Base-by-base conservation (phyloP, 2,797 vertebrate genomes). In the Merluccius polli region DNA sequence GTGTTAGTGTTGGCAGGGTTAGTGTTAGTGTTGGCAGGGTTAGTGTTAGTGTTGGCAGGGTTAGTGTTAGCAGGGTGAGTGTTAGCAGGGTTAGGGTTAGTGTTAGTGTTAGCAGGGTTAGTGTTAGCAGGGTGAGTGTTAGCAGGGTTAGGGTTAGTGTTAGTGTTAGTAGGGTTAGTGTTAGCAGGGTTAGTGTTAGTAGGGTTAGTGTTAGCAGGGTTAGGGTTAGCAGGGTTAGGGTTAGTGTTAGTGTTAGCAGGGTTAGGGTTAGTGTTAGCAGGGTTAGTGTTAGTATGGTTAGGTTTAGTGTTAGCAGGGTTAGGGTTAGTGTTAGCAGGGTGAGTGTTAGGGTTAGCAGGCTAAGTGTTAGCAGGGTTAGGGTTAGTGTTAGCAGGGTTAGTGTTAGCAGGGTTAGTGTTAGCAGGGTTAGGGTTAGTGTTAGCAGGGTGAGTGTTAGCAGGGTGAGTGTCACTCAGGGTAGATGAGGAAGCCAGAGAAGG, bases 401-500 rank as follows among this genome's bases (percentile, higher is more conserved):
- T 3, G 3, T 35, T 35, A 35, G 33, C 33, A 35, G 33, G 33
- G 33, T 35, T 3, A 8, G 33, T 8, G 3, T 98, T n/a, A n/a
- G n/a, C n/a, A 21, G 44, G 18, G 44, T 48, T 48, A 48, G 12
- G 2, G 44, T 48, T 48, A 48, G 44, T 15, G 4, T 18, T 18
- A 98, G 93, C 97, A 15, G 5, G 41, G 33, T 3, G 3, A 35
- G 33, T 3, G 3, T 35, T 35, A 35, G 33, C 33, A 35, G 33
- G 33, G 33, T 35, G 8, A 8, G 33, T 8, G 3, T 98, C 95
- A 98, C 93, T 98, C 97, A 0, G 96, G 95, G 88, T 97, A 98
- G 92, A 97, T 95, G 91, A 98, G 96, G 92, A 97, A 98, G 81
- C 97, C 97, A 0, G 96, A 98, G 92, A 98, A 98, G 84, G 97